A percentile compares a stretch with the other conserved stretches of the same genome.
These are phyloP conservation scores for Gobius niger DNA, from an alignment of 2,113 vertebrate species.

Conservation along the genomic window DNA sequence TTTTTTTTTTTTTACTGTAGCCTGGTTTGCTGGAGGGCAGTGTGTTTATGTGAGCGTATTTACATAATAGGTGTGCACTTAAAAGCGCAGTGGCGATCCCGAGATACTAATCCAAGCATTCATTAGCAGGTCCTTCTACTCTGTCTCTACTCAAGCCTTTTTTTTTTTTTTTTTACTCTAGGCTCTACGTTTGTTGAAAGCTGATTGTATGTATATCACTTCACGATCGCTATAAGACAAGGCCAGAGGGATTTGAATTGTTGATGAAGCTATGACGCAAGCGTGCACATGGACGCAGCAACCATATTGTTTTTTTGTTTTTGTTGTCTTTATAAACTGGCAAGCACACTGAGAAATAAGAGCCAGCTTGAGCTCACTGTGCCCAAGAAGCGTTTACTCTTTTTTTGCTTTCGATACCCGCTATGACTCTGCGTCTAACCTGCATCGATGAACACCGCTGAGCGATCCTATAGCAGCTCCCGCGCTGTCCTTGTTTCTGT, in stretches of 20 bases:
- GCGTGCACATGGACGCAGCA: too few relatives aligned
- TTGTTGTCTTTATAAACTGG: too few relatives aligned
- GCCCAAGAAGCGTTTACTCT: not conserved
- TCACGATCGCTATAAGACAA: too few relatives aligned
- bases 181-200: not conserved
- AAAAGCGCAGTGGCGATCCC: not conserved
- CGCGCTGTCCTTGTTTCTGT: not conserved
- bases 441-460: not conserved
- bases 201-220: too few relatives aligned
- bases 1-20: not conserved
- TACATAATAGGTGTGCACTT: not conserved
- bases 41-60: not conserved
- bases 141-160: not conserved
- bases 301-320: too few relatives aligned
- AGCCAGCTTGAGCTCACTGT: too few relatives aligned
- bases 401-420: not conserved
- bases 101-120: not conserved
- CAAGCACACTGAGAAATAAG: too few relatives aligned
- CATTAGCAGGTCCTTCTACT: not conserved
- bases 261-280: too few relatives aligned
- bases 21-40: not conserved
- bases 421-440: not conserved
- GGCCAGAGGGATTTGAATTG: too few relatives aligned
- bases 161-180: not conserved
- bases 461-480: not conserved